phyloP scores from a whole-genome alignment of 2,888 invertebrate species.

The Melanostoma scalare region DNA sequence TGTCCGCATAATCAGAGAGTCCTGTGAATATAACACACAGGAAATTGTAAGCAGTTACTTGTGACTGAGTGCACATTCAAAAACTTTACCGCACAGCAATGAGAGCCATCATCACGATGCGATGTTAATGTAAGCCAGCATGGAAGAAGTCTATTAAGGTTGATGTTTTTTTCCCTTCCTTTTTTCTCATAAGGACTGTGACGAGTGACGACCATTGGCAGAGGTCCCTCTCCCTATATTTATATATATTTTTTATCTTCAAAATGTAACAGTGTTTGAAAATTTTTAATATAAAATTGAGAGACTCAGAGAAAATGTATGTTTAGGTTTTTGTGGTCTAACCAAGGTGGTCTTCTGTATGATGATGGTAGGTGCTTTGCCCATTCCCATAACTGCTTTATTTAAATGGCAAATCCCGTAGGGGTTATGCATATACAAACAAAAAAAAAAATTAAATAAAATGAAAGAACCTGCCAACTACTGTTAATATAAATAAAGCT shows the following conservation, averaged over 20 bases:
- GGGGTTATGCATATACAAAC: constrained; percentile 22
- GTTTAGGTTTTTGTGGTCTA: constrained; percentile 60
- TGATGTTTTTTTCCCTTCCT: constrained; percentile 13
- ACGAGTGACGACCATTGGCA: constrained; percentile 11
- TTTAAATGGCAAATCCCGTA: constrained; percentile 33
- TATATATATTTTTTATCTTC: neutral
- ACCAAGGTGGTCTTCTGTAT: constrained; percentile 52
- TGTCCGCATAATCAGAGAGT: constrained; percentile 49
- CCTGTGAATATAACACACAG: constrained; percentile 51
- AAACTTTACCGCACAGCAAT: constrained; percentile 60
- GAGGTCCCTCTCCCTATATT: constrained; percentile 27
- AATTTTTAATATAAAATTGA: constrained; percentile 57
- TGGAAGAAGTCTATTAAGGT: constrained; percentile 37
- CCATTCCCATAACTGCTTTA: constrained; percentile 4
- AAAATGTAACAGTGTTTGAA: constrained; percentile 29
- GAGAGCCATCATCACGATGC: constrained; percentile 29
- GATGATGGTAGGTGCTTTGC: constrained; percentile 38
- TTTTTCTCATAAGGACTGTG: neutral
- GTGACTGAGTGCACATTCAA: constrained; percentile 58
- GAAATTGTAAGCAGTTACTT: constrained; percentile 56
- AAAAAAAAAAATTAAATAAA: constrained; percentile 1
- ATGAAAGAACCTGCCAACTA: constrained; percentile 32
- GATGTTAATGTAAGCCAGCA: constrained; percentile 57
- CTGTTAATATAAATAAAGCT: constrained; percentile 25
- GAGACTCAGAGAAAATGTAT: constrained; percentile 36